Evolutionary conservation across 2,113 vertebrate genomes (phyloP).

Genomic region (Mesembrinibis cayennensis): DNA sequence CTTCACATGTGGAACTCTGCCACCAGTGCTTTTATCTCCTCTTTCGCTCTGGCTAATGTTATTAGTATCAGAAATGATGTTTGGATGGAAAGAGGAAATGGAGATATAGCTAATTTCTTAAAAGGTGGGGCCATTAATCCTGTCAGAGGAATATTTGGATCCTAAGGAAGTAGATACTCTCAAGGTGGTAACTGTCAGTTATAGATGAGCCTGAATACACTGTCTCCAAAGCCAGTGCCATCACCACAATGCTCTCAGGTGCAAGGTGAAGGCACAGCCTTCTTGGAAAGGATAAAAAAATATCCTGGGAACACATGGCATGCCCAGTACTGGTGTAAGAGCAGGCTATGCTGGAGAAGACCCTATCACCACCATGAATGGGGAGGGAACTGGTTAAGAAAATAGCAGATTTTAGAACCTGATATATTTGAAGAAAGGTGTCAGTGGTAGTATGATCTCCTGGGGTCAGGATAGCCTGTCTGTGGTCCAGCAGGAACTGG

Average conservation of each 20-base stretch:
- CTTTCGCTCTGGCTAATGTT: constrained; percentile 38
- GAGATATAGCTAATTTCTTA: constrained; percentile 53
- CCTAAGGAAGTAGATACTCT: not conserved
- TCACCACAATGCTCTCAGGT: not conserved
- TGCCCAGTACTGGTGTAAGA: not conserved
- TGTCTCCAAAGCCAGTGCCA: not conserved
- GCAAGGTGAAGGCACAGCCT: not conserved
- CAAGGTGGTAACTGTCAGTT: not conserved
- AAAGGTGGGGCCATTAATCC: constrained; percentile 48
- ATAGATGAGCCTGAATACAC: not conserved
- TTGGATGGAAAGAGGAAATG: constrained; percentile 63
- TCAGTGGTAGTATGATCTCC: not conserved
- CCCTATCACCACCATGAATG: not conserved
- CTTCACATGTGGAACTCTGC: constrained; percentile 52
- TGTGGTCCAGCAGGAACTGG: not conserved
- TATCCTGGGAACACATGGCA: not conserved
- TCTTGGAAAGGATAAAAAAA: not conserved
- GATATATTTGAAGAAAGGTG: not conserved
- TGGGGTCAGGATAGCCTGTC: not conserved
- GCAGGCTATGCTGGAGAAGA: not conserved
- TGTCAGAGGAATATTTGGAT: constrained; percentile 1
- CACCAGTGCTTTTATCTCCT: constrained; percentile 68
- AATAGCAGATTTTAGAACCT: not conserved
- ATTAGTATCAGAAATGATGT: constrained; percentile 42
- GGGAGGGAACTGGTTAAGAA: not conserved